phyloP scores from a whole-genome alignment of 2,797 vertebrate genomes.

The Myiotriccus ornatus region DNA sequence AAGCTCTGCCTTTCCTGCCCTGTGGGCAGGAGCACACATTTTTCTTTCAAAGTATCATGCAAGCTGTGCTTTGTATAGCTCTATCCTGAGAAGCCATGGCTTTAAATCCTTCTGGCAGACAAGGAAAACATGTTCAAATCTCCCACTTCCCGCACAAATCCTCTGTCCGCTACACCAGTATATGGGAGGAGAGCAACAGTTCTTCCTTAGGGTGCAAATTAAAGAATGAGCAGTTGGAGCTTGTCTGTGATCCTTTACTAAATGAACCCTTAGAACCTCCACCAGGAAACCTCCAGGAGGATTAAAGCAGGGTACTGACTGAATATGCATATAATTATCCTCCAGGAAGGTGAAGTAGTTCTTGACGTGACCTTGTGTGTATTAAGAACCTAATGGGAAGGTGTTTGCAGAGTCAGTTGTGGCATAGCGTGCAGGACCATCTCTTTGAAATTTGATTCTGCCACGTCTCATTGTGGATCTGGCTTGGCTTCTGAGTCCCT shows the following conservation, averaged over 20 bases:
- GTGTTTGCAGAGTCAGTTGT: neutral
- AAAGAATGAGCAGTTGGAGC: neutral
- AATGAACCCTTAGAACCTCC: neutral
- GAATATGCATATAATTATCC: neutral
- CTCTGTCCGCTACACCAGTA: neutral
- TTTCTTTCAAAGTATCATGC: neutral
- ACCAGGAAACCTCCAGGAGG: neutral
- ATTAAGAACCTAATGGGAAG: neutral
- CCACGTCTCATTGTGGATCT: neutral
- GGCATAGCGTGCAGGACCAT: neutral
- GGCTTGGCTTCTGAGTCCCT: neutral
- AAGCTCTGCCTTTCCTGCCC: neutral
- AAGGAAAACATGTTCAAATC: neutral
- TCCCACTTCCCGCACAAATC: neutral
- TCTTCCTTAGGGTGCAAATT: neutral
- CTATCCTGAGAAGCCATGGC: neutral
- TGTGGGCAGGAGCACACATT: neutral
- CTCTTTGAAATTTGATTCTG: neutral
- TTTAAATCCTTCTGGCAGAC: neutral
- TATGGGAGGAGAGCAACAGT: neutral
- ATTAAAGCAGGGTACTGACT: neutral
- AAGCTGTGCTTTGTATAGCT: neutral
- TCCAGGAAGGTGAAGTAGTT: neutral
- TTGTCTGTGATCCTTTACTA: neutral
- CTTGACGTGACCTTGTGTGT: neutral